These are phyloP conservation scores for Lepilemur septentrionalis DNA, from an alignment of 2,797 vertebrate species.

Conservation along the genomic window DNA sequence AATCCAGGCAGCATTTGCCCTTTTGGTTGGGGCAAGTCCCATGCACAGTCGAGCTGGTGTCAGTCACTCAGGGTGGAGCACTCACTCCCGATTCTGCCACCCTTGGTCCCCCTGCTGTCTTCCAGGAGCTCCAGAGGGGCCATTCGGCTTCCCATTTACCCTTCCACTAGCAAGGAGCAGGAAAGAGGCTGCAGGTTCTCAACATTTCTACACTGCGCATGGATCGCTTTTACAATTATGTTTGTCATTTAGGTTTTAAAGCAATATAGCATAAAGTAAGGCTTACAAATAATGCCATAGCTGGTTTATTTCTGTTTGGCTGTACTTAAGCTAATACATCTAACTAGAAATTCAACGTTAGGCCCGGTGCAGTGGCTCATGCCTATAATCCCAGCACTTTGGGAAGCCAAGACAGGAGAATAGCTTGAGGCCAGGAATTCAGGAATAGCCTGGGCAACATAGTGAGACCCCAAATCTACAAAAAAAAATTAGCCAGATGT, in stretches of 20 bases:
- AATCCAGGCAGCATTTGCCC: not conserved
- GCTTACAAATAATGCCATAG: not conserved
- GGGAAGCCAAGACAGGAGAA: not conserved
- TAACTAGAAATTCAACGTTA: not conserved
- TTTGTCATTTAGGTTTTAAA: slow-evolving; percentile 24
- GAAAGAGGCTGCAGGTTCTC: not conserved
- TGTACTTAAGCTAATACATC: not conserved
- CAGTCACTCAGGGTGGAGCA: not conserved
- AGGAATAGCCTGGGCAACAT: not conserved
- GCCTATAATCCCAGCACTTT: not conserved
- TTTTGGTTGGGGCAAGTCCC: not conserved
- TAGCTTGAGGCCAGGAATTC: not conserved
- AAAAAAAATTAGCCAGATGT: not conserved
- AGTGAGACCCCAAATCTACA: not conserved
- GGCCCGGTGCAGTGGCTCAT: not conserved
- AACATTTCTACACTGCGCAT: not conserved
- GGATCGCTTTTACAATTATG: not conserved
- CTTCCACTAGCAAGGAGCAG: not conserved
- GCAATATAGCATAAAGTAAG: not conserved
- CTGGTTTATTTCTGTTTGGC: not conserved
- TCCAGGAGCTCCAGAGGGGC: not conserved
- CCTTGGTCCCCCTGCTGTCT: not conserved
- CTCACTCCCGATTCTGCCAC: not conserved
- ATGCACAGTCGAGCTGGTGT: not conserved
- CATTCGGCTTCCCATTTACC: not conserved